Base-by-base conservation (phyloP, 2,888 invertebrate species). In the Zaprionus lineosus region DNA sequence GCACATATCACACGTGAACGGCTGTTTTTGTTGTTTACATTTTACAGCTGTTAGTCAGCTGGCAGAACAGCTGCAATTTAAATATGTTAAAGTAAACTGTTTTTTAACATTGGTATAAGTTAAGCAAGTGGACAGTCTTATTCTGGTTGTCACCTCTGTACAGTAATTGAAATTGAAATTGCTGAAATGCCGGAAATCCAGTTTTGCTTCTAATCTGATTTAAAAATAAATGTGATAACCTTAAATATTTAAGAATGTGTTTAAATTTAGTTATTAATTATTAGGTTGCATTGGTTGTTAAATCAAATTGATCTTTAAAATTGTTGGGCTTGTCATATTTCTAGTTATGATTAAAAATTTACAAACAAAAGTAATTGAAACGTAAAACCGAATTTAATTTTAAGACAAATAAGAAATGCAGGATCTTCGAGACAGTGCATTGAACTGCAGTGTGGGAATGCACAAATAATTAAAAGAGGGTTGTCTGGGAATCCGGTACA, bases 11-110 rank as follows among this genome's bases (percentile, higher is more conserved):
- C 74, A 53, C 48, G 47, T 53, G 52, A 48, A 50, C 58, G 50
- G 56, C 63, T 51, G 61, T 74, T 75, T 65, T 74, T 74, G 73
- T 78, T 83, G 82, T 83, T 83, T 83, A 83, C 81, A 65, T 70
- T 66, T 67, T 41, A 67, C 74, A 69, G 71, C 72, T 69, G 69
- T 61, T 50, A 40, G 48, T 43, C 74, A 73, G 74, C 65, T 71
- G 74, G 50, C 21, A 4, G 14, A 51, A 50, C 68, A 70, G 70
- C 70, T 70, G 70, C 56, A 52, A 36, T 21, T n/a, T 7, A 0
- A n/a, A 47, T 14, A 31, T 70, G 71, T 71, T 71, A 66, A 56
- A n/a, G 33, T 14, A 14, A 26, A 39, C 50, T 37, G 39, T 19
- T 19, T 14, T 12, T 36, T 55, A 68, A 53, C 63, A 53, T 68